phyloP scores from a whole-genome alignment of 2,797 vertebrate genomes.

The Microctenopoma steveboyesi region DNA sequence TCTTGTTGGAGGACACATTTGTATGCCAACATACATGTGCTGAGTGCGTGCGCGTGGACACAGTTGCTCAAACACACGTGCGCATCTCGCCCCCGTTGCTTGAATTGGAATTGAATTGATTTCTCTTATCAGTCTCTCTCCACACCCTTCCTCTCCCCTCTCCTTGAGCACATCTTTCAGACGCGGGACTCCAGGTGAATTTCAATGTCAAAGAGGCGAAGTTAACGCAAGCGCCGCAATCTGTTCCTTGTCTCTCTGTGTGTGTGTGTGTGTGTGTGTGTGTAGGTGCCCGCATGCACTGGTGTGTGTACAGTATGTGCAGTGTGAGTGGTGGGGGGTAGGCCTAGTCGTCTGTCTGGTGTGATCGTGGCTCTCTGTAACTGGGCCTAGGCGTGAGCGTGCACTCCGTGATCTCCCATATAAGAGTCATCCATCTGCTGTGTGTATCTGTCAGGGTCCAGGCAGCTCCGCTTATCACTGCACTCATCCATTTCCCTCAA shows the following conservation, averaged over 20 bases:
- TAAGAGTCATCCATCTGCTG: slow-evolving; percentile 85
- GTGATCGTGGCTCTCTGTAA: slow-evolving; percentile 76
- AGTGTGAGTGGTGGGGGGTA: slow-evolving; percentile 63
- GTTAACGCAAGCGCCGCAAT: slow-evolving; percentile 66
- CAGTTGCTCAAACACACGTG: slow-evolving; percentile 22
- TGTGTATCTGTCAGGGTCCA: slow-evolving; percentile 77
- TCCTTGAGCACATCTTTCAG: slow-evolving; percentile 46
- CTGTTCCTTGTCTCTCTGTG: slow-evolving; percentile 53
- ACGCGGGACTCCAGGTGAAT: slow-evolving; percentile 74
- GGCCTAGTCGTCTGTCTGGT: slow-evolving; percentile 80
- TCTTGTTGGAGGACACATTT: slow-evolving; percentile 26
- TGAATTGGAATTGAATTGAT: slow-evolving; percentile 69
- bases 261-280: slow-evolving; percentile 26
- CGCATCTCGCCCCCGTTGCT: slow-evolving; percentile 17
- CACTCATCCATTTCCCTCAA: slow-evolving; percentile 76
- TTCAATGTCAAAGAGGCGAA: slow-evolving; percentile 73
- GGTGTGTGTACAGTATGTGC: slow-evolving; percentile 54
- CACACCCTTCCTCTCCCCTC: slow-evolving; percentile 37
- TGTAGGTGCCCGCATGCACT: slow-evolving; percentile 21
- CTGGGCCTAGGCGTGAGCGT: slow-evolving; percentile 69
- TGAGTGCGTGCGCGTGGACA: slow-evolving; percentile 14
- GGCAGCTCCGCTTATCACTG: slow-evolving; percentile 77
- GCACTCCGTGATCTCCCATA: slow-evolving; percentile 80
- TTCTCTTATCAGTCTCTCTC: slow-evolving; percentile 62
- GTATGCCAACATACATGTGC: slow-evolving; percentile 34